Evolutionary conservation across 2,888 invertebrate genomes (phyloP), one percentile per base, ranked within the genome.

Genomic region (Drosophila mulleri): DNA sequence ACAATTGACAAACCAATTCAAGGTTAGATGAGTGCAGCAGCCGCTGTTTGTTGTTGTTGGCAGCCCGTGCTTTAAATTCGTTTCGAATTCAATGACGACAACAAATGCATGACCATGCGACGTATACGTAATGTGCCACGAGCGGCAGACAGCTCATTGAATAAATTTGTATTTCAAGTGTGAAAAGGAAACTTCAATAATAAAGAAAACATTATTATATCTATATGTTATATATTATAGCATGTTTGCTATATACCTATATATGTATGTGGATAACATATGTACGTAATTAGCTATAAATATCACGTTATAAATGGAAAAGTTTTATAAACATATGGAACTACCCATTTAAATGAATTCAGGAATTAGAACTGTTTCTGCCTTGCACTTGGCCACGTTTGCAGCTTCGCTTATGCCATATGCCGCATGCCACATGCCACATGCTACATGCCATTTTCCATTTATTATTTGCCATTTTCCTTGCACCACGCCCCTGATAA

Each of bases 11-110:
- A 57, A 48, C 23, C 45, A 45, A 63, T 42, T 78, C 72, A 80
- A 80, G 83, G 82, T 83, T 67, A 76, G 48, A 66, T 69, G 73
- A 78, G 73, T 78, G 69, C 75, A 81, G 67, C 66, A 64, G 63
- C 82, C 53, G 48, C 39, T 48, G 53, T 37, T 50, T 50, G 50
- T 18, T 18, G 32, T 52, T 52, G 58, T 18, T 20, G 16, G 32
- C 45, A 2, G 37, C 37, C 37, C 14, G 23, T 32, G 18, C 50
- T 26, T 56, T 48, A 53, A 63, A 77, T 76, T 81, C 67, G 71
- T 67, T 68, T 74, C 68, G 20, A 60, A 56, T 61, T 65, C 69
- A 67, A 66, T 75, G 69, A 65, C 74, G 59, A 60, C 70, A 74
- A 48, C 70, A 70, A 37, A 29, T 67, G 66, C 58, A 41, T 59